Conservation (phyloP, 2,797 vertebrate species). For the Etheostoma perlongum region DNA sequence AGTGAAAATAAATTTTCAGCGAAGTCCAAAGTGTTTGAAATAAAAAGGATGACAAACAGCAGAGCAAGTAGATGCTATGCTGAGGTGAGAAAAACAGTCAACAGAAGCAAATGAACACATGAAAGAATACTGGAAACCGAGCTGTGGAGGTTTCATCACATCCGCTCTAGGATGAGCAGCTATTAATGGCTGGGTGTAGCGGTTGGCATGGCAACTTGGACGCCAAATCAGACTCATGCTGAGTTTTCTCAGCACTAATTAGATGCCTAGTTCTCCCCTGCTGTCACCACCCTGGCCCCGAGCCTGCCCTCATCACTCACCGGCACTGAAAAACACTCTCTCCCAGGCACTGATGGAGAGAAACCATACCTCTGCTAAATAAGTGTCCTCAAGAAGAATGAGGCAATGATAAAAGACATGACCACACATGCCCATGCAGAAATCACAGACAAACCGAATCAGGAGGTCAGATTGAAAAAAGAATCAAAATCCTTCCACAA, state of each 20-base stretch:
- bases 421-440: not conserved
- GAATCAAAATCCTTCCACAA: not conserved
- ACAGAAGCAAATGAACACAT: conserved; percentile 3
- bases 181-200: conserved; percentile 48
- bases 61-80: not conserved
- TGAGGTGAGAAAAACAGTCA: not conserved
- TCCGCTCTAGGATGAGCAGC: conserved; percentile 43
- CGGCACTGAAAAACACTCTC: conserved; percentile 23
- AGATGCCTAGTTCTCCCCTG: conserved; percentile 50
- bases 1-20: too few relatives aligned
- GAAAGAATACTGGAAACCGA: not conserved
- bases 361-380: conserved; percentile 34
- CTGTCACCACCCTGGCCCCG: conserved; percentile 53
- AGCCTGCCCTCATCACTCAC: conserved; percentile 62
- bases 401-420: not conserved
- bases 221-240: conserved; percentile 47
- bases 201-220: conserved; percentile 69
- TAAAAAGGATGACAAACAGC: conserved; percentile 15
- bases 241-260: conserved; percentile 70
- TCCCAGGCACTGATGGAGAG: conserved; percentile 22
- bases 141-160: conserved; percentile 20
- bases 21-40: not conserved
- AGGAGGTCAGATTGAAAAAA: not conserved
- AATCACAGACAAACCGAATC: not conserved
- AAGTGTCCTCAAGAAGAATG: conserved; percentile 17